A percentile compares a stretch with the other conserved stretches of the same genome.
phyloP scores from a whole-genome alignment of 2,113 vertebrate species.

The Narcine bancroftii region DNA sequence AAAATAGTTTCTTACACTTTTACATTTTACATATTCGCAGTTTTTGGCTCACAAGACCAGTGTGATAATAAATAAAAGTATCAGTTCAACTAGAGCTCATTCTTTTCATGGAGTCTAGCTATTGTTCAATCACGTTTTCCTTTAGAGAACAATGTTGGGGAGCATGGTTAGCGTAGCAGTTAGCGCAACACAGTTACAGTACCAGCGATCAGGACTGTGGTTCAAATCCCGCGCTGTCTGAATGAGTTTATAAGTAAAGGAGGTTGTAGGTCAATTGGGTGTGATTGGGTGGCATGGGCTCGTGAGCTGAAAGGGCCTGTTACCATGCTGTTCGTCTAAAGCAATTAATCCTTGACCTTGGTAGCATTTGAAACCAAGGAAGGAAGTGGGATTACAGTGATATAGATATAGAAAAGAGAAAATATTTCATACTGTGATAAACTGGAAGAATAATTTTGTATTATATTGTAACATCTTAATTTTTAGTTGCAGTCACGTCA shows the following conservation, averaged over 20 bases:
- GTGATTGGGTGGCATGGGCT: too few species aligned
- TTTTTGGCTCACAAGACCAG: background rate
- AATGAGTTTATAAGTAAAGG: too few species aligned
- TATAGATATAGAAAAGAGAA: background rate
- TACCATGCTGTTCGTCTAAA: too few species aligned
- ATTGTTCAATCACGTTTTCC: background rate
- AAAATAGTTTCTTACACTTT: too few species aligned
- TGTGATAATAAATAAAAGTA: background rate
- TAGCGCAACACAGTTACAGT: too few species aligned
- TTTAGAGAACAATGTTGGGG: slow-evolving; percentile 20
- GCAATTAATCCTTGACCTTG: slow-evolving; percentile 8
- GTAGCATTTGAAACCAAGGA: slow-evolving; percentile 12
- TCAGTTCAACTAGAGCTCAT: background rate
- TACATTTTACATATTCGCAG: background rate
- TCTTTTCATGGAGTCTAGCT: background rate
- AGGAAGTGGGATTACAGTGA: background rate
- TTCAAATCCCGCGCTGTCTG: too few species aligned
- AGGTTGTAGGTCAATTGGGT: too few species aligned
- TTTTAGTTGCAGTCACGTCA: background rate
- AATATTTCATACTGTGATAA: background rate
- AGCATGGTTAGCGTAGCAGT: too few species aligned
- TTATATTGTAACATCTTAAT: background rate
- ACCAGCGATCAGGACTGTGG: too few species aligned
- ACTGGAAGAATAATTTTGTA: background rate
- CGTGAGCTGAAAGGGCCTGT: too few species aligned